phyloP scores from a whole-genome alignment of 2,797 vertebrate genomes.

The Etheostoma perlongum region DNA sequence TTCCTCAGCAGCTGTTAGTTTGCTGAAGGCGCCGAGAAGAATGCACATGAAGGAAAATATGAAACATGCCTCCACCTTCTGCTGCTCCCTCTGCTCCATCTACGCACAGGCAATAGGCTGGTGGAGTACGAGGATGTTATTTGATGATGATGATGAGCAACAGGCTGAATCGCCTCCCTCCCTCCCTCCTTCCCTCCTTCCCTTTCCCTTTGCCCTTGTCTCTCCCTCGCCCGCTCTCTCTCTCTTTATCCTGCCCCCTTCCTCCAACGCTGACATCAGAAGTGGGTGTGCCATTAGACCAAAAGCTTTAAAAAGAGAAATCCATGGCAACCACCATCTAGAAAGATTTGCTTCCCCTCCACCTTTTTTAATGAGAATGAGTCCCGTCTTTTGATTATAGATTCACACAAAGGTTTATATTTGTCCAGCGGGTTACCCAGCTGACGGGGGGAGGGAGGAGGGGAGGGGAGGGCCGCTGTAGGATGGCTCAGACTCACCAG shows the following conservation, averaged over 20 bases:
- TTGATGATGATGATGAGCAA: slow-evolving; percentile 81
- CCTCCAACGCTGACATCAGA: slow-evolving; percentile 84
- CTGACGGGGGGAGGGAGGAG: slow-evolving; percentile 7
- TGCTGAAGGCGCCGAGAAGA: slow-evolving; percentile 20
- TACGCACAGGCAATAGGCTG: slow-evolving; percentile 50
- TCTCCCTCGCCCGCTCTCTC: slow-evolving; percentile 24
- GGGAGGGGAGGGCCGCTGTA: slow-evolving; percentile 18
- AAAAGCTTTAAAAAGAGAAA: slow-evolving; percentile 83
- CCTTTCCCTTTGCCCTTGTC: slow-evolving; percentile 28
- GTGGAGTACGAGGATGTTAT: slow-evolving; percentile 70
- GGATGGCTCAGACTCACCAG: slow-evolving; percentile 57
- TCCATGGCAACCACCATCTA: slow-evolving; percentile 86
- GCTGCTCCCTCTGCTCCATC: slow-evolving; percentile 68
- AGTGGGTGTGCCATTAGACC: slow-evolving; percentile 83
- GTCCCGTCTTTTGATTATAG: slow-evolving; percentile 63
- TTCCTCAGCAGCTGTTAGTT: slow-evolving; percentile 50
- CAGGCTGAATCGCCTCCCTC: slow-evolving; percentile 80
- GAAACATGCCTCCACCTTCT: slow-evolving; percentile 34
- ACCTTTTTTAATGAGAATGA: slow-evolving; percentile 71
- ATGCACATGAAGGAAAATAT: slow-evolving; percentile 19
- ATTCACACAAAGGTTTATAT: slow-evolving; percentile 61
- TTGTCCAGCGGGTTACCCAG: slow-evolving; percentile 49
- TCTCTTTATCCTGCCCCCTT: slow-evolving; percentile 32
- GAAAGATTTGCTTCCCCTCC: slow-evolving; percentile 36
- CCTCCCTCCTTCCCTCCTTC: slow-evolving; percentile 24